phyloP scores from a whole-genome alignment of 2,797 vertebrate genomes.

The Ctenosaura bakeri region DNA sequence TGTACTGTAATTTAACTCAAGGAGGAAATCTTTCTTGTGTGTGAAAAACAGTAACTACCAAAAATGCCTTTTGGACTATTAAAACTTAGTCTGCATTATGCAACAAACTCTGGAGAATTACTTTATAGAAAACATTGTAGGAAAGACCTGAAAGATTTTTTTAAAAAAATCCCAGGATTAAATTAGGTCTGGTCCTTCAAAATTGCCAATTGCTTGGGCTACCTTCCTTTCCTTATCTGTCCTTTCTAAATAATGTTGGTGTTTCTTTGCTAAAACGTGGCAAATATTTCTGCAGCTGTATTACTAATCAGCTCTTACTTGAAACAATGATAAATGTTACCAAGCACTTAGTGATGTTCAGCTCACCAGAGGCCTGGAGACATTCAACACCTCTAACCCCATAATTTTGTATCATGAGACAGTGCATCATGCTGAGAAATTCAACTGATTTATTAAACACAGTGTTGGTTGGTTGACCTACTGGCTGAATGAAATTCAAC shows the following conservation, averaged over 20 bases:
- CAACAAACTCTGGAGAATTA: slow-evolving; percentile 5
- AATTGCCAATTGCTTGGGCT: slow-evolving; percentile 62
- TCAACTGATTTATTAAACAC: slow-evolving; percentile 70
- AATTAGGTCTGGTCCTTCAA: slow-evolving; percentile 67
- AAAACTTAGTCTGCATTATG: slow-evolving; percentile 34
- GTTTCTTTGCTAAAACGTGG: slow-evolving; percentile 68
- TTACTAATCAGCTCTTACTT: slow-evolving; percentile 70
- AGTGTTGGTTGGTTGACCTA: slow-evolving; percentile 48
- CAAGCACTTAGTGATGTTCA: slow-evolving; percentile 69
- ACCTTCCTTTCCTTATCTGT: slow-evolving; percentile 63
- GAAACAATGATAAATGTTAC: slow-evolving; percentile 71
- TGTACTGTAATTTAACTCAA: background rate
- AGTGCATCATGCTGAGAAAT: slow-evolving; percentile 68
- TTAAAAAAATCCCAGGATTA: slow-evolving; percentile 56
- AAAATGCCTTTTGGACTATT: background rate
- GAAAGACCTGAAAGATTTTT: slow-evolving; percentile 42
- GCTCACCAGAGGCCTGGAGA: slow-evolving; percentile 72
- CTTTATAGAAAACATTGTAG: slow-evolving; percentile 51
- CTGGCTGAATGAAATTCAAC: slow-evolving; percentile 19
- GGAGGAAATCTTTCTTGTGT: background rate
- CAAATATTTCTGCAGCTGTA: slow-evolving; percentile 69
- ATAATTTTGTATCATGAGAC: slow-evolving; percentile 67
- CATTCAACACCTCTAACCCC: slow-evolving; percentile 66
- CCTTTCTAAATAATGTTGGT: slow-evolving; percentile 65
- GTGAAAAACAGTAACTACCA: background rate